Evolutionary conservation across 92 coral and sea anemone species (phyloP).

Genomic region (Montipora capitata): DNA sequence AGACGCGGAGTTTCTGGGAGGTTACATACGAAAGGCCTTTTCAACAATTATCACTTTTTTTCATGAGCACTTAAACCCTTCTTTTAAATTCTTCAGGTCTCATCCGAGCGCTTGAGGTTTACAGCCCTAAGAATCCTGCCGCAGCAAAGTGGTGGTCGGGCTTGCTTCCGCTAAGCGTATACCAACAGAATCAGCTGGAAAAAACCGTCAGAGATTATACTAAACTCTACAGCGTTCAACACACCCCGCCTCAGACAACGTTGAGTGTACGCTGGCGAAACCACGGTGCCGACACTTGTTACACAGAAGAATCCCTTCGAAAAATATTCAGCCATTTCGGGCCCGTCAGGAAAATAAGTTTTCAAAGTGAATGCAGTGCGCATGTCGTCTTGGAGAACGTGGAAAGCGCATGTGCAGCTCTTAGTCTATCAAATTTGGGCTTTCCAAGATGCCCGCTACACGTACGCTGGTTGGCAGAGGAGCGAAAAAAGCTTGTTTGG

Average conservation of each 20-base stretch:
- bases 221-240: slow-evolving; percentile 64
- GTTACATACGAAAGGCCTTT: no score
- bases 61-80: background rate
- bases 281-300: slow-evolving; percentile 35
- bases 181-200: slow-evolving; percentile 61
- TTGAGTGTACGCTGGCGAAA: slow-evolving; percentile 88
- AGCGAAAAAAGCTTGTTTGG: slow-evolving; percentile 74
- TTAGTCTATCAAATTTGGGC: slow-evolving; percentile 78
- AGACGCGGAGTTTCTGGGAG: no score
- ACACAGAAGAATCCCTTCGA: slow-evolving; percentile 57
- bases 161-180: slow-evolving; percentile 32
- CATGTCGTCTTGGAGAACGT: slow-evolving; percentile 77
- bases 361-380: slow-evolving; percentile 81
- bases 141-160: slow-evolving; percentile 60
- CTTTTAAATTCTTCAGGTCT: slow-evolving; percentile 12
- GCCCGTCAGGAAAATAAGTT: slow-evolving; percentile 63
- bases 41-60: no score
- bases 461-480: slow-evolving; percentile 85
- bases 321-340: slow-evolving; percentile 84
- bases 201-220: slow-evolving; percentile 71
- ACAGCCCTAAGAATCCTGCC: slow-evolving; percentile 46
- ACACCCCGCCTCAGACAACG: slow-evolving; percentile 84
- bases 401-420: slow-evolving; percentile 85
- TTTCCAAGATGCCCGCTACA: slow-evolving; percentile 77
- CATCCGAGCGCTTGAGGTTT: slow-evolving; percentile 38